Base-by-base conservation (phyloP, 2,797 vertebrate species). In the Cyclura pinguis region DNA sequence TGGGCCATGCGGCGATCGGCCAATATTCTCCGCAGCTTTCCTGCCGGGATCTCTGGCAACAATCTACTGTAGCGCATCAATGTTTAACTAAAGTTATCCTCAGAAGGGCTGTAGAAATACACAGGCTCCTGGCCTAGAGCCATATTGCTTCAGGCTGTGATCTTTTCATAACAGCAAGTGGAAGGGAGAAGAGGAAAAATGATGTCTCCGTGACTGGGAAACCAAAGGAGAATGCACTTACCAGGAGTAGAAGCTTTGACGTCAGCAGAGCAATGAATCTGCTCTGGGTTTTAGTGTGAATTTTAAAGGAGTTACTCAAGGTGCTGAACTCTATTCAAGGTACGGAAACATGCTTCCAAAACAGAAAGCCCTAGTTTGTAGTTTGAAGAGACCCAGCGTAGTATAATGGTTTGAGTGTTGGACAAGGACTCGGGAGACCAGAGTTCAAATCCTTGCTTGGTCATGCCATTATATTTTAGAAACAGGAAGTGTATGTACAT, bases 51-150 rank as follows among this genome's bases (percentile, higher is more conserved):
- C 78, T 59, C 73, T 92, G 90, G 84, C 76, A 89, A 88, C 77
- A 89, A 67, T 55, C 77, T 74, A 16, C 4, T 29, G 69, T 1
- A 81, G 24, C 55, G 57, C 62, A 84, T 88, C 85, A 85, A 57
- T 92, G 80, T 88, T 91, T 90, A 91, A 73, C 82, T 89, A 84
- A 88, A 13, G 22, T 24, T 78, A 84, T 82, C 86, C 87, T 93
- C 0, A 0, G 80, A 94, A 91, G 59, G 80, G 27, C 83, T 88
- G 84, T 87, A 92, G 90, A 86, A 93, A 88, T 52, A 93, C 86
- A 32, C 38, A 87, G 90, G 52, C 93, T 52, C 57, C 78, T 88
- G 91, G 91, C 90, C 9, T 0, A 1, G 24, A 92, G 90, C 88
- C 89, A 81, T 55, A 14, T 76, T 47, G 14, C 86, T 88, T 67